Conservation (phyloP, 2,113 vertebrate genomes). For the Coreoperca whiteheadi region DNA sequence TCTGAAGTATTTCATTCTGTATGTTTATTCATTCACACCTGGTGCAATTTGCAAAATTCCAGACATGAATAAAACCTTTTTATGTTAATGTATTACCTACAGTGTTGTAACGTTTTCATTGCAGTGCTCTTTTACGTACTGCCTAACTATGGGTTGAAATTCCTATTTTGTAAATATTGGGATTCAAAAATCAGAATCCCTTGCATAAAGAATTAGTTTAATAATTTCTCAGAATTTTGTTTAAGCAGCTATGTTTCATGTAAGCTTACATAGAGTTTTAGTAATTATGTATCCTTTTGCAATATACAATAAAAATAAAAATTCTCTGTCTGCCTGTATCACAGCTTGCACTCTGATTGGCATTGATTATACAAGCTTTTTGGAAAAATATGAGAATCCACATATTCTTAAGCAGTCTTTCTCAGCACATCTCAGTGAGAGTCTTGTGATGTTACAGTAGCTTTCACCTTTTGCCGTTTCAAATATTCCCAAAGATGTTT, state of each 20-base stretch:
- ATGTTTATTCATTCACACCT: neutral
- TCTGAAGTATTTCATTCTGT: neutral
- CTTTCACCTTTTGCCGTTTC: constrained; percentile 63
- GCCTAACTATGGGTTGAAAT: too few species aligned
- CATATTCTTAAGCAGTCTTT: constrained; percentile 18
- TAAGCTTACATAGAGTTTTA: neutral
- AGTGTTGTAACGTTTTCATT: neutral
- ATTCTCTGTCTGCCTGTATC: neutral
- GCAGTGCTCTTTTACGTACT: neutral
- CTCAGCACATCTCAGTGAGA: constrained; percentile 17
- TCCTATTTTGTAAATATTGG: neutral
- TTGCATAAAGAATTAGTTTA: neutral
- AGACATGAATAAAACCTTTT: neutral
- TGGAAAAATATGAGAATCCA: constrained; percentile 25
- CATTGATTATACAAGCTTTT: constrained; percentile 12
- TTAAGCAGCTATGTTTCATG: neutral
- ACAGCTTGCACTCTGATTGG: neutral
- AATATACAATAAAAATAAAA: neutral
- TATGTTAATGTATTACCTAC: neutral
- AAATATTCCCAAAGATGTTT: constrained; percentile 64
- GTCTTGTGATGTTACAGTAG: constrained; percentile 47
- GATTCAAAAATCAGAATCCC: neutral
- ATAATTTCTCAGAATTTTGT: neutral
- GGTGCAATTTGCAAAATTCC: neutral
- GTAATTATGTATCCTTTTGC: neutral